These are phyloP conservation scores for Biston stratarius DNA, from an alignment of 2,888 invertebrate genomes.

Conservation along the genomic window DNA sequence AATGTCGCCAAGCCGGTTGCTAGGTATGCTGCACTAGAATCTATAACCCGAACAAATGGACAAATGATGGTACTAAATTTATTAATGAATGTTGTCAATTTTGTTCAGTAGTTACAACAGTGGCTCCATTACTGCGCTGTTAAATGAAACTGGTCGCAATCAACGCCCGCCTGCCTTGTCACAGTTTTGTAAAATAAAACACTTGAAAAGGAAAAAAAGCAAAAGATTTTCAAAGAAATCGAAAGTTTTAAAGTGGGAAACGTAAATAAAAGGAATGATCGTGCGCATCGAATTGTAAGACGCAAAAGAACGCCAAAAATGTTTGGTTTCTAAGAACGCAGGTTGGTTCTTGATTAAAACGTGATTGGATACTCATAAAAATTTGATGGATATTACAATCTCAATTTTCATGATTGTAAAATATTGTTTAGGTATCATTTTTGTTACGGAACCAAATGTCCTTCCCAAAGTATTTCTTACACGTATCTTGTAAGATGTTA, in stretches of 20 bases:
- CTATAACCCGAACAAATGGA: conserved; percentile 1
- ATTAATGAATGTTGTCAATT: background rate
- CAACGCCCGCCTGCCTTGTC: background rate
- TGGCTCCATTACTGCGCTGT: background rate
- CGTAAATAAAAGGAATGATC: conserved; percentile 13
- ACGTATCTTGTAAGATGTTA: too few species aligned
- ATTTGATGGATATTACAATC: background rate
- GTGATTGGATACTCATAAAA: background rate
- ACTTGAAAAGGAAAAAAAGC: conserved; percentile 1
- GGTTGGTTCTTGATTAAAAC: conserved; percentile 5
- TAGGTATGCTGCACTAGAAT: conserved; percentile 27
- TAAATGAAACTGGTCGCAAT: background rate
- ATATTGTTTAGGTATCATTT: too few species aligned
- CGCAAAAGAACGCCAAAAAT: conserved; percentile 13
- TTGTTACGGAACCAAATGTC: too few species aligned
- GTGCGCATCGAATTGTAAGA: conserved; percentile 28
- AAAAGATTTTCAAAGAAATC: conserved; percentile 16
- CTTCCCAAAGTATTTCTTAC: too few species aligned
- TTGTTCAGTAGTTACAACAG: background rate
- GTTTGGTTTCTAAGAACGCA: conserved; percentile 14
- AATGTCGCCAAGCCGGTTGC: conserved; percentile 22
- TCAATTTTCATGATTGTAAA: background rate
- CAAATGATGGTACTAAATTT: background rate
- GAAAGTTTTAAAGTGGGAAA: conserved; percentile 28
- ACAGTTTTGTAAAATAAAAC: conserved; percentile 15